Conservation (phyloP, 2,888 invertebrate genomes). For the Molanna angustata region DNA sequence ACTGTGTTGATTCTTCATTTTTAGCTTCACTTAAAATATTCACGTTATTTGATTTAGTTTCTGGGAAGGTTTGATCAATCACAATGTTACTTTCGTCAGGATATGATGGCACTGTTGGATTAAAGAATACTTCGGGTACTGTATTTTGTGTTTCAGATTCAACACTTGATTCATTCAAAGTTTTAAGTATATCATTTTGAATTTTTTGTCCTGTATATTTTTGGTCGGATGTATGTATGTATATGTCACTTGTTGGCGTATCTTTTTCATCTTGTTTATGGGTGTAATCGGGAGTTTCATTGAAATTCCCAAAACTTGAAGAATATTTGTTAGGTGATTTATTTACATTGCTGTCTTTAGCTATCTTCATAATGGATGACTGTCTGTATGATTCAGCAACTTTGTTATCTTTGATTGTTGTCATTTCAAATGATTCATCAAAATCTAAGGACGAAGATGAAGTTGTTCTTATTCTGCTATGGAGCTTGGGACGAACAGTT, state of each 20-base stretch:
- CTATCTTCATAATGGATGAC: conserved; percentile 54
- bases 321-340: conserved; percentile 39
- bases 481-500: conserved; percentile 44
- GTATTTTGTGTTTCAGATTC: conserved; percentile 11
- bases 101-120: conserved; percentile 18
- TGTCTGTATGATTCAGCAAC: conserved; percentile 45
- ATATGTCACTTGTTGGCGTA: conserved; percentile 53
- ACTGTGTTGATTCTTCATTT: conserved; percentile 11
- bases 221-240: conserved; percentile 40
- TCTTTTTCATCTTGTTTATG: conserved; percentile 56
- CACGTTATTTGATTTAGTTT: background rate
- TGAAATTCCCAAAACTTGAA: conserved; percentile 40
- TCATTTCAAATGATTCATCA: conserved; percentile 37
- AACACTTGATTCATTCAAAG: conserved; percentile 29
- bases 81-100: too few relatives aligned
- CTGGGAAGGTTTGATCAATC: background rate
- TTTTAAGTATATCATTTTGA: conserved; percentile 36
- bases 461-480: conserved; percentile 27
- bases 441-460: conserved; percentile 40
- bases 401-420: conserved; percentile 41
- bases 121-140: conserved; percentile 10
- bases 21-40: conserved; percentile 8
- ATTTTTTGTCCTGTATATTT: conserved; percentile 27
- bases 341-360: conserved; percentile 38
- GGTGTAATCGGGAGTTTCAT: conserved; percentile 46